These are phyloP conservation scores for Lasioglossum villosulum DNA, from an alignment of 2,888 invertebrate species.

Conservation along the genomic window DNA sequence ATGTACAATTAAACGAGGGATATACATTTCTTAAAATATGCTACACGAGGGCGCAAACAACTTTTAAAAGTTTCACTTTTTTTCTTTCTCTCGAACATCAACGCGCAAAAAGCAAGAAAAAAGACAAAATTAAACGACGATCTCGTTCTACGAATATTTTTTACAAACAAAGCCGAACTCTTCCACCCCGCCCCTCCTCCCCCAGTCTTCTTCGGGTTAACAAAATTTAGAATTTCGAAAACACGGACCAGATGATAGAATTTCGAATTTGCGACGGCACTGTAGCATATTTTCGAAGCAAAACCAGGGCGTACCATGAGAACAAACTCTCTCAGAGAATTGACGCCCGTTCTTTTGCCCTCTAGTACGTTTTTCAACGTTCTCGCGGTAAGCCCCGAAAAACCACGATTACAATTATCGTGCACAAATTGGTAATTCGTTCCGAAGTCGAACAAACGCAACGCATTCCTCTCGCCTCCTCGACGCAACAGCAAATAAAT, in stretches of 20 bases:
- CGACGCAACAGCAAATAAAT: conserved; percentile 78
- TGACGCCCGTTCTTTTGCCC: background rate
- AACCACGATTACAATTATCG: conserved; percentile 51
- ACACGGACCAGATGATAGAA: background rate
- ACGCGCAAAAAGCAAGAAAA: background rate
- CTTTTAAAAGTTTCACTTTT: background rate
- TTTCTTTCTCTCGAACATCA: background rate
- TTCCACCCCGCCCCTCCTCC: background rate
- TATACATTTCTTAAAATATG: conserved; percentile 56
- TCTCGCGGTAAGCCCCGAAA: conserved; percentile 33
- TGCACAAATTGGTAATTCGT: conserved; percentile 62
- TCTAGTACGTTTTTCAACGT: background rate
- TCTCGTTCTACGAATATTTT: background rate
- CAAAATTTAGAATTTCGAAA: conserved; percentile 5
- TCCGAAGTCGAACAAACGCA: conserved; percentile 54
- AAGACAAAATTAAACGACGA: background rate
- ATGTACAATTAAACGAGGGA: conserved; percentile 75
- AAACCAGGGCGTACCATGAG: conserved; percentile 26
- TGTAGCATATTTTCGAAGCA: conserved; percentile 60
- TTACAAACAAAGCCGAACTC: background rate
- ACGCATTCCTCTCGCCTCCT: conserved; percentile 46
- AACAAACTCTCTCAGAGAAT: conserved; percentile 34
- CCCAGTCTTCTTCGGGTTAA: background rate
- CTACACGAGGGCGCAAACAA: conserved; percentile 40
- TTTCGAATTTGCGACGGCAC: conserved; percentile 8